Base-by-base conservation (phyloP, 2,888 invertebrate species). In the Cataglyphis livida region DNA sequence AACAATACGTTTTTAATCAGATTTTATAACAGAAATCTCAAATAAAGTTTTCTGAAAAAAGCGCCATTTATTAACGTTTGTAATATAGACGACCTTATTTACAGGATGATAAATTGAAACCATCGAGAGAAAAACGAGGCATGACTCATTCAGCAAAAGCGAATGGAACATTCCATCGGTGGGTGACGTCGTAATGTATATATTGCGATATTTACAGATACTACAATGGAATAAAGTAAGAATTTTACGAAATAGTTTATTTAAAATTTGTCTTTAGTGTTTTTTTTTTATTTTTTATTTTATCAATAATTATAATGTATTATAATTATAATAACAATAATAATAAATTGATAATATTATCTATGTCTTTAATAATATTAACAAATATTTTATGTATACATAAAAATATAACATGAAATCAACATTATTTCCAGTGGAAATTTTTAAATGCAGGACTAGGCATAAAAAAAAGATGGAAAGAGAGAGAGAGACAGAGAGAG, bases 201-300 rank as follows among this genome's bases (percentile, higher is more conserved):
- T 21, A 25, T 18, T 3, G 5, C 12, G 44, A 35, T 25, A 25
- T 57, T 44, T 44, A 44, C 25, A 25, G 64, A 48, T 12, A 44
- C 5, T 0, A 10, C 6, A 5, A 32, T 10, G 15, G n/a, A 41
- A 28, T 25, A 51, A 64, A 51, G 38, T 6, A 35, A 38, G 21
- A 6, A 48, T 54, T 28, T 48, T 76, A 54, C 15, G 65, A 51
- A 76, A 54, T n/a, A 65, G 4, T 76, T 76, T 75, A 64, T 64
- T 75, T 38, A 25, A 38, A 38, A 65, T 54, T 64, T 65, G 25
- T 1, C 2, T 18, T 44, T 51, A 51, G n/a, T 64, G 4, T 9
- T 21, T 51, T 44, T 9, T 44, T 44, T 44, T 44, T 44, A 44
- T 65, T 12, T 7, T 54, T 76, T 48, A 54, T 21, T 38, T 21